Percentiles rank a stretch among this genome's conserved stretches.
Evolutionary conservation across 2,888 invertebrate genomes (phyloP).

Genomic region (Eupithecia subumbrata): DNA sequence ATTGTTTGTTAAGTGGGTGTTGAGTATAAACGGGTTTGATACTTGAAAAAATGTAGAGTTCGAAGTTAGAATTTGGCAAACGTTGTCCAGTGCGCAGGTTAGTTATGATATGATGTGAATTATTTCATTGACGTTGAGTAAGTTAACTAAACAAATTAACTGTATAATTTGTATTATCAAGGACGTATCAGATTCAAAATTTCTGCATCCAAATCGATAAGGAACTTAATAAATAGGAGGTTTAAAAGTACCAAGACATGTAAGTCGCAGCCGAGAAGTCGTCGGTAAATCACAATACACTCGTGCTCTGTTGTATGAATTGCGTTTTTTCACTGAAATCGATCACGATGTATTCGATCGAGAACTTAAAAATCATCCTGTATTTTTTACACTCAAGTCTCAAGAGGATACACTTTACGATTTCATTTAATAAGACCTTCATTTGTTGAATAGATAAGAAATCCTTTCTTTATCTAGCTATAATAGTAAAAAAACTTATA

Average conservation of each 20-base stretch:
- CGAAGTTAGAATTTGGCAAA: background rate
- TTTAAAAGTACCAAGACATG: slow-evolving; percentile 60
- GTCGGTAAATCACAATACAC: slow-evolving; percentile 73
- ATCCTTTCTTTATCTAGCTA: background rate
- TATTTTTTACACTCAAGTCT: slow-evolving; percentile 60
- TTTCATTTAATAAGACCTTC: background rate
- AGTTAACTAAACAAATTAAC: background rate
- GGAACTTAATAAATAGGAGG: background rate
- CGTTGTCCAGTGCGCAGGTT: background rate
- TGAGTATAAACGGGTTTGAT: slow-evolving; percentile 58
- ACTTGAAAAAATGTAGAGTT: slow-evolving; percentile 42
- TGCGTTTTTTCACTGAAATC: slow-evolving; percentile 80
- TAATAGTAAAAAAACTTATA: background rate
- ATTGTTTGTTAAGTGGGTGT: slow-evolving; percentile 60
- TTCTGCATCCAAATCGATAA: background rate
- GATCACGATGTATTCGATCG: slow-evolving; percentile 63
- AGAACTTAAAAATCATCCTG: slow-evolving; percentile 61
- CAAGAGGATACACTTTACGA: background rate
- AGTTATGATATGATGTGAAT: background rate
- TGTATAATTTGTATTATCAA: background rate
- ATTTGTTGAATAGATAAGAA: background rate
- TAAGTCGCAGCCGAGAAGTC: slow-evolving; percentile 52
- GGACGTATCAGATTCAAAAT: background rate
- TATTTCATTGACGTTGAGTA: background rate
- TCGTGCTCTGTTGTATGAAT: slow-evolving; percentile 77